A percentile compares a stretch with the other conserved stretches of the same genome.
These are phyloP conservation scores for Oeneis ivallda DNA, from an alignment of 2,888 invertebrate genomes.

Conservation along the genomic window DNA sequence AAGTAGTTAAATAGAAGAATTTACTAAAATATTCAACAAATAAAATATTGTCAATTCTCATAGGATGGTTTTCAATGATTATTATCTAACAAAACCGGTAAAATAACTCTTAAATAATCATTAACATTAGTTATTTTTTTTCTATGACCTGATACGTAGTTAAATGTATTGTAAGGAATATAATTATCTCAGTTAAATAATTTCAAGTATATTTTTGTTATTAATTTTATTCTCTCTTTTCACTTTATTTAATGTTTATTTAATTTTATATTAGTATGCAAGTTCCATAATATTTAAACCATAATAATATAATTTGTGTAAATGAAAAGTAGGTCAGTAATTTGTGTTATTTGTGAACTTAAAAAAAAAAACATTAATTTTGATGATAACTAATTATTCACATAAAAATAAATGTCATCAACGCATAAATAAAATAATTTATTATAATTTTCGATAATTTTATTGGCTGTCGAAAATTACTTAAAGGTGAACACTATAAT, in stretches of 20 bases:
- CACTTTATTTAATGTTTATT: conserved; percentile 4
- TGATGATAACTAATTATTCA: not conserved
- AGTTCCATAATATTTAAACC: conserved; percentile 7
- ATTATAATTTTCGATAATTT: not conserved
- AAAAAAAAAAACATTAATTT: conserved; percentile 6
- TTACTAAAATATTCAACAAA: not conserved
- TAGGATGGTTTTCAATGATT: too few relatives aligned
- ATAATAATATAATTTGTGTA: not conserved
- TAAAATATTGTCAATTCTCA: not conserved
- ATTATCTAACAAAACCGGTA: not conserved
- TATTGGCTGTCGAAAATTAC: not conserved
- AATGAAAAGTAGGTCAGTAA: not conserved
- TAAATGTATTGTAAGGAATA: not conserved
- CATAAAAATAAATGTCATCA: not conserved
- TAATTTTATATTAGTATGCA: not conserved
- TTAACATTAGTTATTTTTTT: not conserved
- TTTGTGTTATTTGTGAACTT: not conserved
- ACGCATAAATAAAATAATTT: not conserved
- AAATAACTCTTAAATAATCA: not conserved
- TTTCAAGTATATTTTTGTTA: conserved; percentile 42
- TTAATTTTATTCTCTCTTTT: conserved; percentile 38
- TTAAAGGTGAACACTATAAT: not conserved
- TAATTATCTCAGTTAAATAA: conserved; percentile 27
- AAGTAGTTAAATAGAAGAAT: too few relatives aligned
- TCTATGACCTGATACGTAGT: not conserved